Base-by-base conservation (phyloP, 2,888 invertebrate species). In the Drosophila mercatorum region DNA sequence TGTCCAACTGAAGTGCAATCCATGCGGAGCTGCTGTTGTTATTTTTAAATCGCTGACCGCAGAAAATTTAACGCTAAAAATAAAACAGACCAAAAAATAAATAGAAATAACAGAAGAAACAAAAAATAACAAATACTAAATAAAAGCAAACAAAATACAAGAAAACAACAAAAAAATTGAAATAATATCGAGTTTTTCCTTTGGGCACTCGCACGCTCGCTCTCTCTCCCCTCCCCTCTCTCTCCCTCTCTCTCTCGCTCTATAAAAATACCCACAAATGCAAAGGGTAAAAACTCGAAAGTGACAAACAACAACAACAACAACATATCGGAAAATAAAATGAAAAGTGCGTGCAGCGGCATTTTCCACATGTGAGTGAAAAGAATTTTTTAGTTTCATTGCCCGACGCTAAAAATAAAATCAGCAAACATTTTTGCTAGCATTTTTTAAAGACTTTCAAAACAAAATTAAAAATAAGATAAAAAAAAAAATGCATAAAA, bases 31-130 rank as follows among this genome's bases (percentile, higher is more conserved):
- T 78, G 75, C 62, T 80, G 51, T 68, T 86, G 88, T 84, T 85
- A 85, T 85, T 87, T 85, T 71, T 89, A 85, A 89, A 81, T 60
- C 67, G 88, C 89, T 85, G 84, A 85, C 88, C 84, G 84, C 84
- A 88, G 79, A 86, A 75, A 67, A 76, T 79, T 72, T 66, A 52
- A 68, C 55, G 72, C 88, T 89, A 81, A 68, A 85, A 89, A 89
- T 85, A 81, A 76, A 81, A 72, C 83, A 68, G 80, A 88, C 81
- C 68, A 82, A 68, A 68, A 71, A 70, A 66, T 62, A 70, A 34
- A 34, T 34, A 34, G 10, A 44, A 44, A 44, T 44, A 64, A 70
- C 65, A 83, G 75, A 81, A 73, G 22, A 78, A 72, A 89, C 78
- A 81, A 73, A 78, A 72, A 63, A 56, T 53, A 63, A 60, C 62